Base-by-base conservation (phyloP, 1,140 invertebrate species). In the Arctopsyche grandis region DNA sequence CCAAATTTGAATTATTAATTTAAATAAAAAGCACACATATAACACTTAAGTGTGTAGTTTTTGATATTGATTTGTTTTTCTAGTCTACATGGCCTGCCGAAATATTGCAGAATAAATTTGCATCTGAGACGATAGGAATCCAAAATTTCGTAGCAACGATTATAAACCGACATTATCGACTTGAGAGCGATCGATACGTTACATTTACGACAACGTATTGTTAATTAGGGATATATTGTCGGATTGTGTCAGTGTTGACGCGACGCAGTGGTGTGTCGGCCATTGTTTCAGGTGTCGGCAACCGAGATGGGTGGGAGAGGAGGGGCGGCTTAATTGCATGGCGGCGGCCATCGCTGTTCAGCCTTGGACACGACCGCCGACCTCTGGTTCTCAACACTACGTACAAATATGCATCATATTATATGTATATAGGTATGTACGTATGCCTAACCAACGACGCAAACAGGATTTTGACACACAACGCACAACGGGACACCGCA, bases 281-380 rank as follows among this genome's bases (percentile, higher is more conserved):
- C 63, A 66, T 66, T 66, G 63, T 66, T 66, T 66, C 63, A 52
- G 63, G 63, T 24, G 58, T 7, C 5, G 12, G 44, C 5, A 12
- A 46, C 5, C 5, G 44, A 46, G 44, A 46, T 5, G 12, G 44
- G 12, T 14, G 48, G 48, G 48, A 12, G 16, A 52, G 10, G 48
- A 16, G 5, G 44, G 44, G 5, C 9, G 58, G 21, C 21, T 63
- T 63, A 63, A 63, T 63, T 63, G 58, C 58, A 19, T n/a, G n/a
- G 16, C 63, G 22, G 63, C 63, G 63, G 63, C 63, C 63, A 66
- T 66, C 19, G 9, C 22, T 22, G 63, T 22, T 66, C 63, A 66
- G 63, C 63, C 63, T 66, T 66, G 63, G 63, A 66, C 63, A 19
- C 10, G 63, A 66, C 10, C 63, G 63, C 19, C 63, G 63, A 66